Evolutionary conservation across 2,888 invertebrate species (phyloP).

Genomic region (Cactoblastis cactorum): DNA sequence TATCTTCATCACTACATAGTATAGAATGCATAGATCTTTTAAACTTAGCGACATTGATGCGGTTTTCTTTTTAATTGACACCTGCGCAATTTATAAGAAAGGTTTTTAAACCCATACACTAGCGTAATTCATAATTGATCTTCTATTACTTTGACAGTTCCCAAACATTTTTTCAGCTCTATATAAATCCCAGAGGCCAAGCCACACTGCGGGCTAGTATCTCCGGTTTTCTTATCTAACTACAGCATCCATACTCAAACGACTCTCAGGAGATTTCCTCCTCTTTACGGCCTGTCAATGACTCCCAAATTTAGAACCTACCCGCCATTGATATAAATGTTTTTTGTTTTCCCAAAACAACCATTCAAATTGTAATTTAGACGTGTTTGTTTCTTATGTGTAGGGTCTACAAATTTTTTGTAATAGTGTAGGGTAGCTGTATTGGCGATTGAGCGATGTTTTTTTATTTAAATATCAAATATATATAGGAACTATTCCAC

Average conservation of each 20-base stretch:
- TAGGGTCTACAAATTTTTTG: neutral
- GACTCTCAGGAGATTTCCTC: slow-evolving; percentile 62
- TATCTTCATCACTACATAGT: no score
- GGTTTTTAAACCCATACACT: no score
- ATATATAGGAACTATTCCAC: no score
- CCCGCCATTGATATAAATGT: slow-evolving; percentile 78
- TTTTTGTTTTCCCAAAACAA: slow-evolving; percentile 77
- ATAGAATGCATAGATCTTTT: no score
- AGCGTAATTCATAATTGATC: no score
- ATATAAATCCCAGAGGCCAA: slow-evolving; percentile 28
- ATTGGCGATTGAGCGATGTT: neutral
- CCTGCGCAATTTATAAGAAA: no score
- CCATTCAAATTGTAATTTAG: slow-evolving; percentile 76
- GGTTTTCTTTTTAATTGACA: no score
- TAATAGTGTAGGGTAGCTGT: neutral
- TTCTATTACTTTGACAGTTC: no score
- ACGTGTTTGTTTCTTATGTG: slow-evolving; percentile 20
- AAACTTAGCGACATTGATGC: no score
- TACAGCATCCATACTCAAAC: slow-evolving; percentile 55
- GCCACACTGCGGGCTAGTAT: slow-evolving; percentile 26
- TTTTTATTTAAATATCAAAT: neutral
- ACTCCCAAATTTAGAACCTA: slow-evolving; percentile 76
- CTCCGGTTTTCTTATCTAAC: slow-evolving; percentile 72
- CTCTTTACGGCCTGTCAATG: slow-evolving; percentile 78
- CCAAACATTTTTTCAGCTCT: slow-evolving; percentile 34